phyloP scores from a whole-genome alignment of 2,888 invertebrate genomes.

The Erpobdella octoculata region DNA sequence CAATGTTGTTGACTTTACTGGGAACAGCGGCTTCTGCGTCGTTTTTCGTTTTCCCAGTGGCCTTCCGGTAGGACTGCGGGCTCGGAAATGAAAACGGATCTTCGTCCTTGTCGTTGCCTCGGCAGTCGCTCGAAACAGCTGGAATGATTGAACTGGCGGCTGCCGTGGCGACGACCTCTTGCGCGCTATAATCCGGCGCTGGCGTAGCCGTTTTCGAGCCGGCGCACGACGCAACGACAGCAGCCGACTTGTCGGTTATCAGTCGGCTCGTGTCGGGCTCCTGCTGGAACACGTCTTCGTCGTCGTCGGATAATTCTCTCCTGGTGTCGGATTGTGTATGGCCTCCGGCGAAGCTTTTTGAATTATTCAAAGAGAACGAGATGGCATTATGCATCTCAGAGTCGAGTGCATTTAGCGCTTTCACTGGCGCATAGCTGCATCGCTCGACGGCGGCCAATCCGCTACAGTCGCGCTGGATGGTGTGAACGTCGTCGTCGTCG shows the following conservation, averaged over 20 bases:
- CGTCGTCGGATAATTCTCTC: neutral
- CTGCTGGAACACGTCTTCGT: no score
- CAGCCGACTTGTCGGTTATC: constrained; percentile 1
- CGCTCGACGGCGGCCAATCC: no score
- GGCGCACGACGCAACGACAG: no score
- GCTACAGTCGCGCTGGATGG: no score
- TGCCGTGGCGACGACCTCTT: neutral
- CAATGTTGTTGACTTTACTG: neutral
- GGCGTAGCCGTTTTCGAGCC: neutral
- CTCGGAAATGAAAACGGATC: constrained; percentile 26
- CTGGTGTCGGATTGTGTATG: neutral
- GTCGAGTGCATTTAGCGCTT: no score
- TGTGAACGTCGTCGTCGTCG: no score
- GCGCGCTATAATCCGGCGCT: neutral
- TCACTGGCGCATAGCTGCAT: no score
- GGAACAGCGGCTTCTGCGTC: neutral
- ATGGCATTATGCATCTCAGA: no score
- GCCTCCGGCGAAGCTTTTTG: neutral
- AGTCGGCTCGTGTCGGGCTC: neutral
- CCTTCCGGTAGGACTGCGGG: constrained; percentile 23
- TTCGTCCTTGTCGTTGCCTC: constrained; percentile 7
- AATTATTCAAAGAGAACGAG: neutral
- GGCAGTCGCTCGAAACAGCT: no score
- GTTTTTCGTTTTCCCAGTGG: neutral
- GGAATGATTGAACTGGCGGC: no score